Base-by-base conservation (phyloP, 2,797 vertebrate species). In the Mus minutoides region DNA sequence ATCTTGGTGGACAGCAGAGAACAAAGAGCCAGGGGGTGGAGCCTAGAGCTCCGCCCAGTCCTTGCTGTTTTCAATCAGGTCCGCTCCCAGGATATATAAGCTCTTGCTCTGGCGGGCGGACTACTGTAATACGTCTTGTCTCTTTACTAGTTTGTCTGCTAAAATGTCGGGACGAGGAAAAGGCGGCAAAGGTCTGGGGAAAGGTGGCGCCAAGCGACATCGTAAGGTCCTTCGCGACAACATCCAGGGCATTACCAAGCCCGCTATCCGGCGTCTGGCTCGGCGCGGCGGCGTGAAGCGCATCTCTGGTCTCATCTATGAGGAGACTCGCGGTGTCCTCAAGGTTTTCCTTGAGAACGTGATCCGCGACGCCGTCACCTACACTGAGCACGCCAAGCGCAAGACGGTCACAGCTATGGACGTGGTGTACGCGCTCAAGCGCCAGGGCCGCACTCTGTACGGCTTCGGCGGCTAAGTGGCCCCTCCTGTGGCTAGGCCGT, bases 321-420 rank as follows among this genome's bases (percentile, higher is more conserved):
- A 97, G 52, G 97, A 97, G 54, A 92, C 90, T 0, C 77, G 86
- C 34, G 0, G 92, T 31, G 96, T 97, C 1, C 92, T 96, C 2
- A 94, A 92, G 11, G 97, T 96, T 3, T 96, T 94, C 0, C 88
- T 95, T 76, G 97, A 98, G 87, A 98, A 98, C 0, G 97, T 98
- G n/a, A 98, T 97, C 80, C 96, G 97, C 4, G 97, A 98, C n/a
- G 98, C 97, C 0, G 98, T 98, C n/a, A 98, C 98, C 0, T 98
- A 98, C 94, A 97, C 96, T 0, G 98, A 98, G 60, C 98, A 98
- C n/a, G 97, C 98, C 46, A 98, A 98, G 87, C 93, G 98, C 64
- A 95, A 95, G 93, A 87, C 78, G 0, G 87, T 89, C 37, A 94
- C 89, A 0, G 92, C 95, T 49, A 92, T 90, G 95, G 95, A 88